phyloP scores from a whole-genome alignment of 2,113 vertebrate genomes.

The Labeo rohita region DNA sequence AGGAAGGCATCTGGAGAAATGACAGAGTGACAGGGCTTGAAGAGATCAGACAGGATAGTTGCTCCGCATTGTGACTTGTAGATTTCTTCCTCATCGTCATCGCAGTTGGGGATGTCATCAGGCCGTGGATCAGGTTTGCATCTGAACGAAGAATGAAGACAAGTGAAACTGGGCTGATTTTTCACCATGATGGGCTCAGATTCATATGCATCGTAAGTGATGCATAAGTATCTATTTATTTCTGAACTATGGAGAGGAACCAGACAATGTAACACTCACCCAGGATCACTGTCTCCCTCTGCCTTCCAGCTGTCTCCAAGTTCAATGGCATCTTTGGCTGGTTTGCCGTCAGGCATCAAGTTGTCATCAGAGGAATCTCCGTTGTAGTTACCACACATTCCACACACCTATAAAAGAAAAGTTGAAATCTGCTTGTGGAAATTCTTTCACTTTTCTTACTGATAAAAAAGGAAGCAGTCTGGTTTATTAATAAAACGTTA shows the following conservation, averaged over 20 bases:
- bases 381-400: constrained; percentile 87
- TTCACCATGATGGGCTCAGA: not conserved
- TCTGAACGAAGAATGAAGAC: constrained; percentile 60
- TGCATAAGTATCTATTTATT: not conserved
- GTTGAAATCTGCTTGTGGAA: not conserved
- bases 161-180: not conserved
- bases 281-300: constrained; percentile 72
- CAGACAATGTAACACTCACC: constrained; percentile 65
- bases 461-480: not conserved
- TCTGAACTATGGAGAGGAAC: not conserved
- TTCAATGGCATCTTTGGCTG: constrained; percentile 71
- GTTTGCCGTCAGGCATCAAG: constrained; percentile 74
- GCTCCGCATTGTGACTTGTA: constrained; percentile 61
- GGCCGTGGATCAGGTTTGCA: constrained; percentile 75
- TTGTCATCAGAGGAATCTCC: constrained; percentile 76
- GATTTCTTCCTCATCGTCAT: constrained; percentile 60
- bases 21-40: constrained; percentile 71
- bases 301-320: constrained; percentile 85
- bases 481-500: not conserved
- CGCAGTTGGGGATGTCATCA: constrained; percentile 70
- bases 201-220: not conserved
- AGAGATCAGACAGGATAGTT: constrained; percentile 66
- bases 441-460: not conserved
- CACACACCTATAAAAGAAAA: constrained; percentile 76
- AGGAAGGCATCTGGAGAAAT: constrained; percentile 71